phyloP scores from a whole-genome alignment of 1,140 invertebrate species.

The Mesaphorura yosii region DNA sequence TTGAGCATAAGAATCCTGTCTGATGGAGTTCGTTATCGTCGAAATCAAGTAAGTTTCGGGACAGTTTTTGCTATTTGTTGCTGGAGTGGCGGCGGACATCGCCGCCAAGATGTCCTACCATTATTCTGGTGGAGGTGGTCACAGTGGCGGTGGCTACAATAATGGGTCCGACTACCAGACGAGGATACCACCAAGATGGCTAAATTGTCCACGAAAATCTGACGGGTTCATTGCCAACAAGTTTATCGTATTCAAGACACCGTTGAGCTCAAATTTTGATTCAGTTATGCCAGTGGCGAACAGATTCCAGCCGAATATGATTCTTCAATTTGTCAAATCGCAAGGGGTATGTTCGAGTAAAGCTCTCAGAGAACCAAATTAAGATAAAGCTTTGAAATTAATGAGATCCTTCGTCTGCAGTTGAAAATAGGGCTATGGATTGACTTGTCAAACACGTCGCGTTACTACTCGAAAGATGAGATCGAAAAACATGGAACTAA shows the following conservation, averaged over 20 bases:
- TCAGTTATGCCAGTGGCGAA: conserved; percentile 62
- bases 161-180: too few species aligned
- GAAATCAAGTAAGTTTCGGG: too few species aligned
- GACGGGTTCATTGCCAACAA: conserved; percentile 58
- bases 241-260: conserved; percentile 88
- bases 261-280: conserved; percentile 64
- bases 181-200: conserved; percentile 74
- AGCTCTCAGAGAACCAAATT: too few species aligned
- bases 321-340: conserved; percentile 57
- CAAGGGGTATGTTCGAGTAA: conserved; percentile 56
- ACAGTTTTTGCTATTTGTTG: too few species aligned
- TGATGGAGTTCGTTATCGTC: too few species aligned
- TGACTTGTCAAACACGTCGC: conserved; percentile 85
- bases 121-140: too few species aligned
- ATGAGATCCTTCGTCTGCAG: conserved; percentile 38
- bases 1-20: too few species aligned
- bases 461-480: conserved; percentile 76
- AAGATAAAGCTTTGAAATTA: too few species aligned
- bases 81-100: too few species aligned
- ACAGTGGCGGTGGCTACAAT: too few species aligned
- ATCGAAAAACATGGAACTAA: conserved; percentile 60
- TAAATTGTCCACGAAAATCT: conserved; percentile 80
- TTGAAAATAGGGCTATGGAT: conserved; percentile 87
- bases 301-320: conserved; percentile 71
- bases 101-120: too few species aligned